Evolutionary conservation across 1,140 invertebrate genomes (phyloP), one percentile per base, ranked within the genome.

Genomic region (Drosophila lacertosa): DNA sequence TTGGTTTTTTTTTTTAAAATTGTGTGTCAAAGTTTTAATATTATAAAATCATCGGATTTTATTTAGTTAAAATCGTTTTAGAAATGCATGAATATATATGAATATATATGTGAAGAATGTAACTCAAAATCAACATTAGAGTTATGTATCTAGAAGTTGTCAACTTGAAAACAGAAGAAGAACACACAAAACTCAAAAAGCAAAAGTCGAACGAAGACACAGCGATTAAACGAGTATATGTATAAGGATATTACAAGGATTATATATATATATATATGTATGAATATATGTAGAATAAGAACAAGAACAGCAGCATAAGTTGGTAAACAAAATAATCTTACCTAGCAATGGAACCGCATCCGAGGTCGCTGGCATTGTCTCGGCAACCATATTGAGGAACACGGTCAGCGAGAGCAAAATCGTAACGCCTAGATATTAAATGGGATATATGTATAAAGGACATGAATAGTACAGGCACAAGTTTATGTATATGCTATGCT

Each of bases 381-480:
- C 97, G 77, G 97, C 96, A 76, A 98, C 97, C 93, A 98, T 95
- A 93, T 97, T 97, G 89, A 97, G 94, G 94, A 99, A 99, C 92
- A 99, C 98, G 92, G 98, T 99, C 93, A 99, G 94, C 91, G 98
- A 99, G 92, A 99, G 96, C 83, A 99, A 94, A 92, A 99, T 99
- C 90, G 98, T 99, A 86, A 99, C 98, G 93, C 98, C 98, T 99
- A 94, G 48, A 88, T 74, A 74, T 74, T 47, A 15, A 64, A 69
- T 33, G 26, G 10, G 39, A 32, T 16, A 45, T 2, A n/a, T 26
- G n/a, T 26, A 26, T 24, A 4, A 29, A 15, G 26, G 0, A 15
- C 16, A 16, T 10, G 15, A 15, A 26, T 47, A 22, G 22, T 13
- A 24, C n/a, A 6, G 11, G 5, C 3, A 13, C 13, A 2, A 37